Percentiles rank a stretch among this genome's conserved stretches.
Evolutionary conservation across 2,113 vertebrate species (phyloP).

Genomic region (Lathamus discolor): DNA sequence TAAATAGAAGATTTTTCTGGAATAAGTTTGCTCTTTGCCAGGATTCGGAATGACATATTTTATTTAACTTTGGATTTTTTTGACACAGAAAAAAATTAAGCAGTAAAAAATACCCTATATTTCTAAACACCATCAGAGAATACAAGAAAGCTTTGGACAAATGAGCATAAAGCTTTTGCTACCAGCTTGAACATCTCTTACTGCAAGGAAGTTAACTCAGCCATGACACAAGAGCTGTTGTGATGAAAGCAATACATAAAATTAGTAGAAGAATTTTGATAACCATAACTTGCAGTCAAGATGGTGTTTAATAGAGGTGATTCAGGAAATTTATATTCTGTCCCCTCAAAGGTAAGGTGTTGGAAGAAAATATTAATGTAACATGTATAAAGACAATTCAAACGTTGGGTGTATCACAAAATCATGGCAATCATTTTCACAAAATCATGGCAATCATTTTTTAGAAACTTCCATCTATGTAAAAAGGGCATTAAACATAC

Average conservation of each 20-base stretch:
- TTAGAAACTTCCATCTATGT: neutral
- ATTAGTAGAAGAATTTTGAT: neutral
- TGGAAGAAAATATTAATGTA: neutral
- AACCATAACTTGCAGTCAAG: neutral
- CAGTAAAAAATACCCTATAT: neutral
- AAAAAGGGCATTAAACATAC: neutral
- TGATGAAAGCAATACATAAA: neutral
- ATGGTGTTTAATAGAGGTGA: neutral
- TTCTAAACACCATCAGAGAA: neutral
- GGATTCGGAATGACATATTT: neutral
- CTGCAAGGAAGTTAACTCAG: neutral
- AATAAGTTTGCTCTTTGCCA: neutral
- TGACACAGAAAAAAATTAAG: neutral
- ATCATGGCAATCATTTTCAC: neutral
- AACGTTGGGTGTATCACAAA: neutral
- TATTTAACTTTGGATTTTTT: neutral
- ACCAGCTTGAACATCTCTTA: neutral
- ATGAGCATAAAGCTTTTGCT: neutral
- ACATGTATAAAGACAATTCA: neutral
- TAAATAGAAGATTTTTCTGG: neutral
- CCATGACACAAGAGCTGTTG: neutral
- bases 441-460: neutral
- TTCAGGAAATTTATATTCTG: neutral
- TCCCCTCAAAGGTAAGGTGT: neutral
- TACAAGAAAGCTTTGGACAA: neutral